Percentiles rank a stretch among this genome's conserved stretches.
Conservation (phyloP, 2,113 vertebrate genomes). For the Mormyrus lacerda region DNA sequence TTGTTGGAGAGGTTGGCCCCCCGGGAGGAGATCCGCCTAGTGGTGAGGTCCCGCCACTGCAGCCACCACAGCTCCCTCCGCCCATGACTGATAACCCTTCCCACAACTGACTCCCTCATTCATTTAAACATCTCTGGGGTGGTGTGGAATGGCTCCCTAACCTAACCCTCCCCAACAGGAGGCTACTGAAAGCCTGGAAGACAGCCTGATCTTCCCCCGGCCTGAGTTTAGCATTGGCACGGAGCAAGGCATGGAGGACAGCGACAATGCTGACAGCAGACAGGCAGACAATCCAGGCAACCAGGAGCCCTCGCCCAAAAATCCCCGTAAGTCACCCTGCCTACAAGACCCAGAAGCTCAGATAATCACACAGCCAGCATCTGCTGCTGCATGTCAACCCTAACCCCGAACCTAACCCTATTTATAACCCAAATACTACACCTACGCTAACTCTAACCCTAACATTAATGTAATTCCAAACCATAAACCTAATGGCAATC, state of each 20-base stretch:
- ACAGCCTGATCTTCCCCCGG: constrained; percentile 79
- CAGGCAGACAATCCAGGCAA: constrained; percentile 74
- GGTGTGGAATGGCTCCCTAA: constrained; percentile 5
- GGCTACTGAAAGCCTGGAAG: constrained; percentile 87
- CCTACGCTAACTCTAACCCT: no score
- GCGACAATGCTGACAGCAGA: constrained; percentile 58
- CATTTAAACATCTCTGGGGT: neutral
- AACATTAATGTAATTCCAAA: no score
- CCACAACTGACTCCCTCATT: neutral
- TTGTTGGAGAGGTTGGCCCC: constrained; percentile 89
- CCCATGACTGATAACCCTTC: neutral
- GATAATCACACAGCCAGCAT: neutral
- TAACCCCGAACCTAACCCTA: neutral
- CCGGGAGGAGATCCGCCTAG: constrained; percentile 90
- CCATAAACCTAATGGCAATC: neutral
- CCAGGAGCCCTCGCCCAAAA: constrained; percentile 58
- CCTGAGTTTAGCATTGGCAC: constrained; percentile 71
- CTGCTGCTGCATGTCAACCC: neutral
- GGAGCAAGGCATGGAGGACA: constrained; percentile 67
- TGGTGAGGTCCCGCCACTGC: constrained; percentile 68
- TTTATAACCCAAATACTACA: neutral
- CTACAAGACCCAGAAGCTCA: neutral
- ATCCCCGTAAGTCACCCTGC: constrained; percentile 60
- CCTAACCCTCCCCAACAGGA: constrained; percentile 63
- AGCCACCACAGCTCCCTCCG: neutral